Percentiles rank a stretch among this genome's conserved stretches.
phyloP scores from a whole-genome alignment of 2,888 invertebrate species.

The Beris chalybata region DNA sequence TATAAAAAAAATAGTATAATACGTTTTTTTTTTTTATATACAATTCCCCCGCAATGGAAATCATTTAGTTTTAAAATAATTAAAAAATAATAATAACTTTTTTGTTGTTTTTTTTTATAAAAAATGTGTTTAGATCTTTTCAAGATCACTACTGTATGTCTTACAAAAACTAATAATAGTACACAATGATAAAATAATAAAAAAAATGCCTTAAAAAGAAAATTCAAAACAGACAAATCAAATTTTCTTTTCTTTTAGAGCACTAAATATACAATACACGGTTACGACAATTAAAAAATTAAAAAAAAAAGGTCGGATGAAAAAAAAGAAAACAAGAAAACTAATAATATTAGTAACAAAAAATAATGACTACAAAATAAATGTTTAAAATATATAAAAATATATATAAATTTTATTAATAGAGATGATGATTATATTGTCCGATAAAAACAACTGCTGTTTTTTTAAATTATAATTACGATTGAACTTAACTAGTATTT shows the following conservation, averaged over 20 bases:
- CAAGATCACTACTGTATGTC: conserved; percentile 6
- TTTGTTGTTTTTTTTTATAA: conserved; percentile 24
- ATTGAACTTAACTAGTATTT: conserved; percentile 11
- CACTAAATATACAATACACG: conserved; percentile 34
- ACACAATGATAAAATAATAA: conserved; percentile 18
- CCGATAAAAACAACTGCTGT: not conserved
- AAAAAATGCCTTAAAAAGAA: conserved; percentile 35
- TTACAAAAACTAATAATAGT: conserved; percentile 31
- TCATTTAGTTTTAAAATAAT: conserved; percentile 32
- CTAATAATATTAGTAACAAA: conserved; percentile 40
- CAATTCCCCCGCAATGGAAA: conserved; percentile 28
- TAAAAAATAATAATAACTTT: conserved; percentile 25
- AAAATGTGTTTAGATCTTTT: conserved; percentile 32
- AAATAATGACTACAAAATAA: conserved; percentile 36
- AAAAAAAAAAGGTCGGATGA: conserved; percentile 11
- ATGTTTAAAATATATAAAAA: conserved; percentile 32
- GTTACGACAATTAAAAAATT: conserved; percentile 41
- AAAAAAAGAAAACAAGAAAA: conserved; percentile 32
- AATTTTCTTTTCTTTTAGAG: conserved; percentile 30
- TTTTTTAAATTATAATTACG: not conserved
- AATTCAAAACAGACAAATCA: conserved; percentile 35
- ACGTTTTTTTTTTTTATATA: conserved; percentile 27
- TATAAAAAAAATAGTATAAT: conserved; percentile 13
- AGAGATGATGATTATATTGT: conserved; percentile 10
- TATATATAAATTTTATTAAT: conserved; percentile 6